These are phyloP conservation scores for Phrynocephalus forsythii DNA, from an alignment of 2,797 vertebrate species.

Conservation along the genomic window DNA sequence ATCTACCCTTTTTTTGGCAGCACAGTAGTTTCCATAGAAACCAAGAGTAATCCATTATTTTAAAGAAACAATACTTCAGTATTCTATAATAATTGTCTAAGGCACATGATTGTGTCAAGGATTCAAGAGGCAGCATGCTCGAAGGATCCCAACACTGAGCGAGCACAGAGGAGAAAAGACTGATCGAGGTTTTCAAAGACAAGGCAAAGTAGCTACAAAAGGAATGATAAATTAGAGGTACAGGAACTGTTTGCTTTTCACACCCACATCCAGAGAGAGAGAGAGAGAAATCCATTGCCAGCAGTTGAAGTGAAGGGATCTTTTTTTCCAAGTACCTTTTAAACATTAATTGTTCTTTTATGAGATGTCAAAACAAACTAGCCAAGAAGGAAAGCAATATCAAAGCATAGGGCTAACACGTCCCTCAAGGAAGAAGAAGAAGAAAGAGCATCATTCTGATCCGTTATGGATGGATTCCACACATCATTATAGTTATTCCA, in stretches of 20 bases:
- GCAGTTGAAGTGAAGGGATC: background rate
- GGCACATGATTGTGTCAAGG: constrained; percentile 8
- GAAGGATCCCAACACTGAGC: background rate
- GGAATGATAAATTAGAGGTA: background rate
- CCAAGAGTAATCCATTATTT: constrained; percentile 63
- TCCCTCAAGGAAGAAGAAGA: constrained; percentile 70
- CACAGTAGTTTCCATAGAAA: constrained; percentile 77
- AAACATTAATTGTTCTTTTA: constrained; percentile 72
- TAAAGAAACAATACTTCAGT: constrained; percentile 52
- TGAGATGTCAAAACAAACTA: constrained; percentile 71
- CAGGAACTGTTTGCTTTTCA: constrained; percentile 21
- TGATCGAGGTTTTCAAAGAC: background rate
- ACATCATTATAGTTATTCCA: no score
- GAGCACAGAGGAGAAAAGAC: constrained; percentile 9
- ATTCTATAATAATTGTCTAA: constrained; percentile 51
- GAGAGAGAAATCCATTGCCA: no score
- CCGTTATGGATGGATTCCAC: background rate
- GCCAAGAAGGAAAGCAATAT: constrained; percentile 70
- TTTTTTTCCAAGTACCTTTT: constrained; percentile 41
- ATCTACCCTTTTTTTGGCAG: constrained; percentile 62
- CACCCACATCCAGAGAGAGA: background rate
- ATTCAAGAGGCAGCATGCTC: background rate
- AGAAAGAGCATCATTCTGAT: constrained; percentile 23
- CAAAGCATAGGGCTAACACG: constrained; percentile 61
- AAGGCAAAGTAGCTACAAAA: background rate